A percentile compares a stretch with the other conserved stretches of the same genome.
Evolutionary conservation across 2,888 invertebrate genomes (phyloP).

Genomic region (Lasius platythorax): DNA sequence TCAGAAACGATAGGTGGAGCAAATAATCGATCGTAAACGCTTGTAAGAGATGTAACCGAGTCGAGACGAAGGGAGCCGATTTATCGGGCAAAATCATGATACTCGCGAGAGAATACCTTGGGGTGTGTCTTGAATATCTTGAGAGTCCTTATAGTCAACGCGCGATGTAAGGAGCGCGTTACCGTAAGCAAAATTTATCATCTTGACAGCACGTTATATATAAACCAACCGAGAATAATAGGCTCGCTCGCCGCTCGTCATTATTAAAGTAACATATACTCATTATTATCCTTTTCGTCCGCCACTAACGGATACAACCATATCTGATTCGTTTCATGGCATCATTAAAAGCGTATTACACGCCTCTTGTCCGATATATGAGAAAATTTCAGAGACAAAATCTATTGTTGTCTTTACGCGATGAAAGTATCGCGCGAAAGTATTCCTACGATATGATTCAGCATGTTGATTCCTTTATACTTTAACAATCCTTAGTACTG

Average conservation of each 20-base stretch:
- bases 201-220: conserved; percentile 56
- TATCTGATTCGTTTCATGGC: conserved; percentile 47
- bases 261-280: conserved; percentile 63
- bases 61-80: conserved; percentile 25
- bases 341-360: conserved; percentile 45
- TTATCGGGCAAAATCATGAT: conserved; percentile 36
- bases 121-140: conserved; percentile 22
- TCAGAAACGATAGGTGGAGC: not conserved
- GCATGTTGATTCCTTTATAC: not conserved
- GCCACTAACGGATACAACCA: conserved; percentile 50
- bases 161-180: conserved; percentile 23
- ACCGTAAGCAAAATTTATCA: conserved; percentile 67
- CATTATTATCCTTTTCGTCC: conserved; percentile 60
- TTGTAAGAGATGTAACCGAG: not conserved
- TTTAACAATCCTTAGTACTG: not conserved
- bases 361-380: not conserved
- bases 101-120: not conserved
- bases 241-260: conserved; percentile 51
- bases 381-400: conserved; percentile 23
- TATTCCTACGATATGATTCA: not conserved
- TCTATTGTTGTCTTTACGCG: not conserved
- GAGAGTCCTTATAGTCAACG: conserved; percentile 23
- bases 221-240: conserved; percentile 67
- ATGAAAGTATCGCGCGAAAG: not conserved
- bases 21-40: not conserved